Conservation (phyloP, 2,797 vertebrate species). For the Knipowitschia caucasica region DNA sequence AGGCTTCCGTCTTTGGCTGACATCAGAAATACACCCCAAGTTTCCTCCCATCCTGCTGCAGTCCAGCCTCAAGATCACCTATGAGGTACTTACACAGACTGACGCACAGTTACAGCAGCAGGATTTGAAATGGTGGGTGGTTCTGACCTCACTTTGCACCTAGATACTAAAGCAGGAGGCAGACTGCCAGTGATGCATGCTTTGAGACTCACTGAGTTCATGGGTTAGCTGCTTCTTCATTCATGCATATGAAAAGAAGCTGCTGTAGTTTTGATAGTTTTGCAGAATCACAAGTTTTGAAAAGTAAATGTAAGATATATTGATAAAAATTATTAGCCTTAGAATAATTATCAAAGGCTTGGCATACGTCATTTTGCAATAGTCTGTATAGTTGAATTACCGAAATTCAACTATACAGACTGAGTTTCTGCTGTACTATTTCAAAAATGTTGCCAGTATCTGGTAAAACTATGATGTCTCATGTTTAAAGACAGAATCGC, state of each 20-base stretch:
- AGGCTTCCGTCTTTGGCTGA: conserved; percentile 95
- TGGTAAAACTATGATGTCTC: too few species aligned
- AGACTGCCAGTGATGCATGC: conserved; percentile 42
- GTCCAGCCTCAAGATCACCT: conserved; percentile 95
- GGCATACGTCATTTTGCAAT: too few species aligned
- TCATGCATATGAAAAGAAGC: conserved; percentile 47
- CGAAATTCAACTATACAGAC: too few species aligned
- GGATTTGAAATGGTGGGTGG: neutral
- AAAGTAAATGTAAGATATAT: too few species aligned
- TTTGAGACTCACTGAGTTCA: conserved; percentile 49
- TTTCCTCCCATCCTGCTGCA: conserved; percentile 92
- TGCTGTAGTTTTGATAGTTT: conserved; percentile 19
- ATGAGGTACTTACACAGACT: conserved; percentile 79
- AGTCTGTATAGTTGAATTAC: too few species aligned
- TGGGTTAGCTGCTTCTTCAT: conserved; percentile 55
- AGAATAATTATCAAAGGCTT: too few species aligned
- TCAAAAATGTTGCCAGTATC: too few species aligned
- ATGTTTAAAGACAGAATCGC: too few species aligned
- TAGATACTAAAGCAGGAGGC: conserved; percentile 15
- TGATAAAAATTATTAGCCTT: too few species aligned
- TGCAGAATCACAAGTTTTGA: too few species aligned
- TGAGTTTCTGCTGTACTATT: too few species aligned
- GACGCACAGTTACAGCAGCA: neutral
- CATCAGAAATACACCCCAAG: conserved; percentile 89
- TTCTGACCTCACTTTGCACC: neutral